Percentiles rank a stretch among this genome's conserved stretches.
These are phyloP conservation scores for Sturnira hondurensis DNA, from an alignment of 2,113 vertebrate species.

Conservation along the genomic window DNA sequence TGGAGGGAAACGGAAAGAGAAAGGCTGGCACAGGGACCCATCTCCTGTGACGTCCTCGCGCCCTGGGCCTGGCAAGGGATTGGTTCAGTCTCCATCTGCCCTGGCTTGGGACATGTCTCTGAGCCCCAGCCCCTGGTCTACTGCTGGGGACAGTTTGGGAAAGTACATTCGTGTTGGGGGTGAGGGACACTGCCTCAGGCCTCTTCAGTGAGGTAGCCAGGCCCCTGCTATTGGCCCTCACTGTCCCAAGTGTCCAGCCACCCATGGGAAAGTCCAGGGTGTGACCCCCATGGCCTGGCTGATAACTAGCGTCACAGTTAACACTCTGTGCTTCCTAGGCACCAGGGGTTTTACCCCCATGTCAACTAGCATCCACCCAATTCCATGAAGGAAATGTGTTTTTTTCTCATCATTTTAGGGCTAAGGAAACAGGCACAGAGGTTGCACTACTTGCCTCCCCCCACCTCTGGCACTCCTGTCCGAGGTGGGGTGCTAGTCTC, in stretches of 20 bases:
- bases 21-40: conserved; percentile 33
- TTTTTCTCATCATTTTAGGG: background rate
- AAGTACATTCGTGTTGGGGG: background rate
- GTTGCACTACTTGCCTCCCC: background rate
- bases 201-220: background rate
- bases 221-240: background rate
- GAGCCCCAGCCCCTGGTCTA: background rate
- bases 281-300: background rate
- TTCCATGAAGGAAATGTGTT: background rate
- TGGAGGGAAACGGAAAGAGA: too few relatives aligned
- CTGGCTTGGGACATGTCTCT: background rate
- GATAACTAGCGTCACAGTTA: background rate
- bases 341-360: background rate
- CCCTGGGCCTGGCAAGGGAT: conserved; percentile 1
- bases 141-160: background rate
- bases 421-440: background rate
- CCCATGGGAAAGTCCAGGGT: background rate
- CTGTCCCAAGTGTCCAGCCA: background rate
- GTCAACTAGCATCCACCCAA: background rate
- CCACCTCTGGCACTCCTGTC: background rate
- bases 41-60: conserved; percentile 39
- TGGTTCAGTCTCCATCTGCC: background rate
- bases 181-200: background rate
- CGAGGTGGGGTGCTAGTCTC: background rate
- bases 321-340: background rate